Evolutionary conservation across 2,113 vertebrate species (phyloP).

Genomic region (Cebidichthys violaceus): DNA sequence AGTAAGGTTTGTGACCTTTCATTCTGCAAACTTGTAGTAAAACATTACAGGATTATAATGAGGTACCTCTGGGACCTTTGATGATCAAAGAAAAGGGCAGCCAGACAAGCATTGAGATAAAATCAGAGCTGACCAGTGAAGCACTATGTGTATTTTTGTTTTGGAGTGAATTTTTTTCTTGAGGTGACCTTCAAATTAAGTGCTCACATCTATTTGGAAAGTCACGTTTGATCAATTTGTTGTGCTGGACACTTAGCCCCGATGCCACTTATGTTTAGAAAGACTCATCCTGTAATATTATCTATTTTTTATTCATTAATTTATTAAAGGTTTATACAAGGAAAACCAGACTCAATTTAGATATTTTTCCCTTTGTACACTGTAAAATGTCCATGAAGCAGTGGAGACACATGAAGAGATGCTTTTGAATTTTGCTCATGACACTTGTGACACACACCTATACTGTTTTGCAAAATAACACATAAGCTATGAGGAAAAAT

Average conservation of each 20-base stretch:
- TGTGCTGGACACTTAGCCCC: neutral
- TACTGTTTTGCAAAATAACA: neutral
- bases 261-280: neutral
- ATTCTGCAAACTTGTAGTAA: slow-evolving; percentile 52
- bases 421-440: neutral
- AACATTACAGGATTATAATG: slow-evolving; percentile 64
- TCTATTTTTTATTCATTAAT: neutral
- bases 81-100: slow-evolving; percentile 51
- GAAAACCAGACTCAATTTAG: slow-evolving; percentile 2
- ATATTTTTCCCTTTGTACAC: neutral
- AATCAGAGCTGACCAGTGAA: slow-evolving; percentile 57
- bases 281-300: neutral
- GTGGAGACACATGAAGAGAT: neutral
- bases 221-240: neutral
- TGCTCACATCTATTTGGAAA: slow-evolving; percentile 2
- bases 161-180: neutral
- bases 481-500: neutral
- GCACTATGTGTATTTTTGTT: slow-evolving; percentile 51
- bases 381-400: neutral
- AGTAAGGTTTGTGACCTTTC: slow-evolving; percentile 64
- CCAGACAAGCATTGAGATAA: slow-evolving; percentile 30
- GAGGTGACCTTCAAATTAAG: neutral
- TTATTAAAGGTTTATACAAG: neutral
- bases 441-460: neutral
- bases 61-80: slow-evolving; percentile 57